Evolutionary conservation across 2,113 vertebrate species (phyloP).

Genomic region (Pyxicephalus adspersus): DNA sequence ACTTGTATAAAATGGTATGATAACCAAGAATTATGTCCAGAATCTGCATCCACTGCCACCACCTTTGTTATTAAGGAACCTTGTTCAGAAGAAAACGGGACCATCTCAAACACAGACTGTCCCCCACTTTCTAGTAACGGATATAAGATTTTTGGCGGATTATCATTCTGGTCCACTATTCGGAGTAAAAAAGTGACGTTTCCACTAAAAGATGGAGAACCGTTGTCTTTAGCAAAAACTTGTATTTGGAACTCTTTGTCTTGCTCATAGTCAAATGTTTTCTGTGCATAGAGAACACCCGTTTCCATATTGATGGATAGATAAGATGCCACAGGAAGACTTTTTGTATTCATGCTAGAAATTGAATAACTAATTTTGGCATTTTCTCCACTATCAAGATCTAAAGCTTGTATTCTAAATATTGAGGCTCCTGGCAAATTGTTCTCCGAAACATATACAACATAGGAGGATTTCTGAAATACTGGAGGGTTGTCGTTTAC

Average conservation of each 20-base stretch:
- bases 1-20: conserved; percentile 66
- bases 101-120: no score
- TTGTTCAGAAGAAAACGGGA: conserved; percentile 32
- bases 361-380: no score
- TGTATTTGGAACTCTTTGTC: conserved; percentile 60
- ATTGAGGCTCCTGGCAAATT: conserved; percentile 57
- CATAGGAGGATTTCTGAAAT: conserved; percentile 56
- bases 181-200: conserved; percentile 64
- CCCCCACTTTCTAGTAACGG: conserved; percentile 60
- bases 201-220: conserved; percentile 66
- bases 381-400: no score
- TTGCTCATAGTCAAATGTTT: conserved; percentile 64
- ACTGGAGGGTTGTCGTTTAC: conserved; percentile 62
- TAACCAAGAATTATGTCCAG: conserved; percentile 70
- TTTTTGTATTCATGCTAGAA: no score
- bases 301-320: no score
- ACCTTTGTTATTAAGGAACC: conserved; percentile 70
- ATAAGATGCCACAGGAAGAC: no score
- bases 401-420: conserved; percentile 47
- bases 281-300: no score
- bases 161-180: conserved; percentile 76
- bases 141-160: conserved; percentile 69
- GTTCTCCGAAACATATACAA: conserved; percentile 64
- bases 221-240: conserved; percentile 70
- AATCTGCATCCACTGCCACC: conserved; percentile 72